Percentiles rank a stretch among this genome's conserved stretches.
phyloP scores from a whole-genome alignment of 2,797 vertebrate species.

The Otolemur crassicaudatus region DNA sequence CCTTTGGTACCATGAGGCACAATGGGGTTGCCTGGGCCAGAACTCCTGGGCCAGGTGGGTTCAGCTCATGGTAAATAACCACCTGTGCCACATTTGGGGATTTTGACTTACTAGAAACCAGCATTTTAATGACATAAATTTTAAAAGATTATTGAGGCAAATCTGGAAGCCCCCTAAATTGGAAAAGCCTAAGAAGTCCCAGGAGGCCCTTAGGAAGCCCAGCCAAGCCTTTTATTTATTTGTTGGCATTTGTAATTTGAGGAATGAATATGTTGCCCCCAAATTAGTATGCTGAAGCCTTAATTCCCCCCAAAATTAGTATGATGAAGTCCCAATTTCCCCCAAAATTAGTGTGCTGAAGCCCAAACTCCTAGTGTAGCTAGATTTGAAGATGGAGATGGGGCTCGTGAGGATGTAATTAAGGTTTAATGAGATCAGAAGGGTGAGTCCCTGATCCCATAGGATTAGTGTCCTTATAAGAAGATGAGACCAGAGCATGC shows the following conservation, averaged over 20 bases:
- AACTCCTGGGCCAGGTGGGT: too few relatives aligned
- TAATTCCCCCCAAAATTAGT: too few relatives aligned
- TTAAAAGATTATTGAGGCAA: neutral
- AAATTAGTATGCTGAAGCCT: neutral
- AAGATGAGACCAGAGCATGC: neutral
- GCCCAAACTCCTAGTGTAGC: neutral
- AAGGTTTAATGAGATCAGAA: neutral
- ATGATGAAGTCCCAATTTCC: neutral
- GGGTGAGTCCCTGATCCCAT: neutral
- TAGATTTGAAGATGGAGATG: neutral
- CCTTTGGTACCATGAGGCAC: rapidly evolving
- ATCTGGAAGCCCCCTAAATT: neutral
- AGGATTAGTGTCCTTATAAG: neutral
- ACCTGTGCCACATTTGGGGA: neutral
- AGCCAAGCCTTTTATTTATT: too few relatives aligned
- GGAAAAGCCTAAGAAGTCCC: neutral
- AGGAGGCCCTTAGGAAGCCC: neutral
- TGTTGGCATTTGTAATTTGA: neutral
- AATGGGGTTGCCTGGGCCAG: rapidly evolving
- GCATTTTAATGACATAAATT: neutral
- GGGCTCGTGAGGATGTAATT: neutral
- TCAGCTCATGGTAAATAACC: neutral
- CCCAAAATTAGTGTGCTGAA: neutral
- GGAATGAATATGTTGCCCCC: neutral
- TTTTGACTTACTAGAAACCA: neutral